These are phyloP conservation scores for Hipparchia sbordonii DNA, from an alignment of 2,888 invertebrate genomes.

Conservation along the genomic window DNA sequence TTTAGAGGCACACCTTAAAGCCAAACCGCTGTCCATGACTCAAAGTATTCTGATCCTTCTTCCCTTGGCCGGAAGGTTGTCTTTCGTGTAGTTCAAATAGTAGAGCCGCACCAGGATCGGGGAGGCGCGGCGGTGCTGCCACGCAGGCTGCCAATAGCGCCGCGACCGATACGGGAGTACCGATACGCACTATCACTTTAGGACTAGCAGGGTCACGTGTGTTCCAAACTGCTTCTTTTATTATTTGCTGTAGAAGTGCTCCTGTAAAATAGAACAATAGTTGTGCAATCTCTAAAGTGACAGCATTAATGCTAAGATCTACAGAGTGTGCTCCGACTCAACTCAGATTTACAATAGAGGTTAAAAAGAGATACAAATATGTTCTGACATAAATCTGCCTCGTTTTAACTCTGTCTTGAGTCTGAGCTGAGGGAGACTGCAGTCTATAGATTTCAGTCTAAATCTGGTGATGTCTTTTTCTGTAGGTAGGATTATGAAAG, in stretches of 20 bases:
- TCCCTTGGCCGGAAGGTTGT: slow-evolving; percentile 56
- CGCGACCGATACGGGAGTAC: slow-evolving; percentile 85
- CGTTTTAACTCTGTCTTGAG: no score
- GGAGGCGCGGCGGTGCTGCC: slow-evolving; percentile 81
- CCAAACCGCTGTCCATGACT: slow-evolving; percentile 70
- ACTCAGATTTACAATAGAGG: no score
- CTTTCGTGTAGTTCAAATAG: slow-evolving; percentile 81
- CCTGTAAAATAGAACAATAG: slow-evolving; percentile 54
- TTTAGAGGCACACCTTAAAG: slow-evolving; percentile 60
- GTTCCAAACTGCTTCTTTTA: slow-evolving; percentile 73
- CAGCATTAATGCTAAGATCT: no score
- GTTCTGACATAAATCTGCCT: no score
- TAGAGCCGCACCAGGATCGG: slow-evolving; percentile 82
- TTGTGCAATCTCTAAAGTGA: no score
- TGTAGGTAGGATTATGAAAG: no score
- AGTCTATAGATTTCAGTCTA: no score
- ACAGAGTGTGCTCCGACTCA: no score
- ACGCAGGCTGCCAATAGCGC: slow-evolving; percentile 82
- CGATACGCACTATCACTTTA: slow-evolving; percentile 81
- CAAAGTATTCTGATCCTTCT: slow-evolving; percentile 58
- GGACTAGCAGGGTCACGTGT: slow-evolving; percentile 50
- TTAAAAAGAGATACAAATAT: no score
- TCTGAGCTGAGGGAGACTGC: no score
- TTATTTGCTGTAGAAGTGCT: slow-evolving; percentile 80
- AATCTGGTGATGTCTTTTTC: no score